phyloP scores from a whole-genome alignment of 2,888 invertebrate genomes.

The Chloroclysta siterata region DNA sequence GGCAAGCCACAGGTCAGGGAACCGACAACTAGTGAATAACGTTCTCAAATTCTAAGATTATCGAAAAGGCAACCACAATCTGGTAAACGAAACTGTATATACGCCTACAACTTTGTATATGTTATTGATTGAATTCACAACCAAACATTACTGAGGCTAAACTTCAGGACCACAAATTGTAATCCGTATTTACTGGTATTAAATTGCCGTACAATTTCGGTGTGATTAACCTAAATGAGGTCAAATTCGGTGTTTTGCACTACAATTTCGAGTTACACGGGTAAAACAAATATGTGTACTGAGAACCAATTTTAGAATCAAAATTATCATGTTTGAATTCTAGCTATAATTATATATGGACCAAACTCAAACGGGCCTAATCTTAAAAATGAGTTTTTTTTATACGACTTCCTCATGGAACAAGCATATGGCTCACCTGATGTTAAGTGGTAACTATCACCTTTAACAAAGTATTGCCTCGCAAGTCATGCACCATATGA shows the following conservation, averaged over 20 bases:
- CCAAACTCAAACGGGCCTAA: not conserved
- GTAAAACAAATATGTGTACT: constrained; percentile 25
- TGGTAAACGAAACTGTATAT: too few species aligned
- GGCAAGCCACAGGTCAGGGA: too few species aligned
- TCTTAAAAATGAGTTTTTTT: too few species aligned
- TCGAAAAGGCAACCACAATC: too few species aligned
- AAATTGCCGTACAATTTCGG: constrained; percentile 30
- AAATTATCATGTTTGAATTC: constrained; percentile 5
- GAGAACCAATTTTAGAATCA: constrained; percentile 12
- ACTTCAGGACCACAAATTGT: constrained; percentile 17
- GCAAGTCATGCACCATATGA: too few species aligned
- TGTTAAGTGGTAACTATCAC: too few species aligned
- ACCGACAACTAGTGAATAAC: too few species aligned
- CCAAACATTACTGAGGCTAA: constrained; percentile 22
- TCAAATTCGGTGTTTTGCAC: constrained; percentile 25
- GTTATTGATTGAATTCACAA: constrained; percentile 20
- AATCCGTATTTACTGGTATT: constrained; percentile 24
- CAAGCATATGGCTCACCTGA: too few species aligned
- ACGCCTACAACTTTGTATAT: not conserved
- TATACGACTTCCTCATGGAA: too few species aligned
- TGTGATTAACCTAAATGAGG: constrained; percentile 30
- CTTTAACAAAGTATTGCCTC: too few species aligned
- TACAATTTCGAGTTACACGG: constrained; percentile 23
- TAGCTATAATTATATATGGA: not conserved
- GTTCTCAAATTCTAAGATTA: too few species aligned